Percentiles rank a stretch among this genome's conserved stretches.
These are phyloP conservation scores for Pyrrhia umbra DNA, from an alignment of 2,888 invertebrate species.

Conservation along the genomic window DNA sequence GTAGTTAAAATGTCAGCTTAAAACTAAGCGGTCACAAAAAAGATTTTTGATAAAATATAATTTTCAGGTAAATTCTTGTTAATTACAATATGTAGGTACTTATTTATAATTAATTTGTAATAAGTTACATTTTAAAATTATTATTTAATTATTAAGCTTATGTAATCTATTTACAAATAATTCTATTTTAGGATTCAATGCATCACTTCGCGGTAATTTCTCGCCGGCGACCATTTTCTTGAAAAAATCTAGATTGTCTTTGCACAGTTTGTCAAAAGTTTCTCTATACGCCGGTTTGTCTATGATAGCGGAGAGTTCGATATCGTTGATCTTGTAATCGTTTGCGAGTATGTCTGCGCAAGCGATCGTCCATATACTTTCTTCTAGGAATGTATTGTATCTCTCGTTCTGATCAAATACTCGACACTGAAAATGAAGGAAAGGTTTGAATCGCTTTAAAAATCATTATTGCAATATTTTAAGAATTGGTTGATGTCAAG, in stretches of 20 bases:
- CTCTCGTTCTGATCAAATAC: slow-evolving; percentile 92
- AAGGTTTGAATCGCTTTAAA: background rate
- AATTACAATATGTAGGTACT: too few species aligned
- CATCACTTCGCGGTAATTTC: slow-evolving; percentile 40
- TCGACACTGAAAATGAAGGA: slow-evolving; percentile 79
- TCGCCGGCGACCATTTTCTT: slow-evolving; percentile 57
- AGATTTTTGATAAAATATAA: too few species aligned
- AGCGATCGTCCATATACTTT: slow-evolving; percentile 77
- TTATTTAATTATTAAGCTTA: background rate
- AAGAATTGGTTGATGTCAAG: too few species aligned
- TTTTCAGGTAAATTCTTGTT: too few species aligned
- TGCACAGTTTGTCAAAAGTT: slow-evolving; percentile 71
- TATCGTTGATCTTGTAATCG: slow-evolving; percentile 8
- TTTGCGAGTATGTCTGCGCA: slow-evolving; percentile 71
- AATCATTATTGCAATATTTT: too few species aligned
- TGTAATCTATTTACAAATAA: slow-evolving; percentile 66
- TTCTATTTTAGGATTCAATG: slow-evolving; percentile 73
- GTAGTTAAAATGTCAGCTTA: too few species aligned
- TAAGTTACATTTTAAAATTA: slow-evolving; percentile 1
- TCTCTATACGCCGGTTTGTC: slow-evolving; percentile 52
- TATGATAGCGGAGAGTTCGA: slow-evolving; percentile 32
- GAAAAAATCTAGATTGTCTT: slow-evolving; percentile 66
- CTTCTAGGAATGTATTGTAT: slow-evolving; percentile 91
- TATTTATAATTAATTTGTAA: too few species aligned
- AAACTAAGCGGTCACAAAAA: too few species aligned